These are phyloP conservation scores for Drosophila atripex DNA, from an alignment of 2,888 invertebrate genomes.

Conservation along the genomic window DNA sequence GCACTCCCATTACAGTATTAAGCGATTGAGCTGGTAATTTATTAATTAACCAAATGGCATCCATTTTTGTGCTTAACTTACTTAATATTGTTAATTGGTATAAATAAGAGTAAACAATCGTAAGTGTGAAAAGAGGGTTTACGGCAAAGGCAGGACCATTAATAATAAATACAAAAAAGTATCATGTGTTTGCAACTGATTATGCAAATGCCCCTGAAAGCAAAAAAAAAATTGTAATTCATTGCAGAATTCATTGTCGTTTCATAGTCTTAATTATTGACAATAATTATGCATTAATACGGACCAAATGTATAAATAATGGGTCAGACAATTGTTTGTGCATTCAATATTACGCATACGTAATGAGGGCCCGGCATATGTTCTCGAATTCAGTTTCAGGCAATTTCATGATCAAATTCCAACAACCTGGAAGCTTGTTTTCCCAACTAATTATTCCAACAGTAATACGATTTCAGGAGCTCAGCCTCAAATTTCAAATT, in stretches of 20 bases:
- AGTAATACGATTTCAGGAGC: conserved; percentile 2
- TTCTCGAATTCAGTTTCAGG: not conserved
- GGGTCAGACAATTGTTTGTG: conserved; percentile 13
- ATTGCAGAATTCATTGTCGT: conserved; percentile 29
- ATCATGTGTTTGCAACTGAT: conserved; percentile 33
- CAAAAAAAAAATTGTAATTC: conserved; percentile 36
- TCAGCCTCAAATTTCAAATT: conserved; percentile 17
- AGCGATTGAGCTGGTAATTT: conserved; percentile 27
- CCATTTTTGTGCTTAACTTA: conserved; percentile 62
- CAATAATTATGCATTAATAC: conserved; percentile 49
- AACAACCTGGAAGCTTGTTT: conserved; percentile 4
- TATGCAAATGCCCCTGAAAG: conserved; percentile 18
- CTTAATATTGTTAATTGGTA: conserved; percentile 51
- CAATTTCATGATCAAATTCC: conserved; percentile 15
- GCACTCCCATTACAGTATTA: conserved; percentile 36
- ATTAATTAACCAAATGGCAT: conserved; percentile 59
- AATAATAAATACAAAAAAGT: conserved; percentile 51
- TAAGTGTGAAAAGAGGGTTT: conserved; percentile 15
- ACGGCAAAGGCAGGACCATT: conserved; percentile 24
- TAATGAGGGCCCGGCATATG: conserved; percentile 9
- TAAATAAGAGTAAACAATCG: conserved; percentile 22
- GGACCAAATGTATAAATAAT: conserved; percentile 43
- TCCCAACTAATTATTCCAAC: conserved; percentile 17
- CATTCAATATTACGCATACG: conserved; percentile 26
- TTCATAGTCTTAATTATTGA: conserved; percentile 43